These are phyloP conservation scores for Osmerus eperlanus DNA, from an alignment of 2,113 vertebrate genomes.

Conservation along the genomic window DNA sequence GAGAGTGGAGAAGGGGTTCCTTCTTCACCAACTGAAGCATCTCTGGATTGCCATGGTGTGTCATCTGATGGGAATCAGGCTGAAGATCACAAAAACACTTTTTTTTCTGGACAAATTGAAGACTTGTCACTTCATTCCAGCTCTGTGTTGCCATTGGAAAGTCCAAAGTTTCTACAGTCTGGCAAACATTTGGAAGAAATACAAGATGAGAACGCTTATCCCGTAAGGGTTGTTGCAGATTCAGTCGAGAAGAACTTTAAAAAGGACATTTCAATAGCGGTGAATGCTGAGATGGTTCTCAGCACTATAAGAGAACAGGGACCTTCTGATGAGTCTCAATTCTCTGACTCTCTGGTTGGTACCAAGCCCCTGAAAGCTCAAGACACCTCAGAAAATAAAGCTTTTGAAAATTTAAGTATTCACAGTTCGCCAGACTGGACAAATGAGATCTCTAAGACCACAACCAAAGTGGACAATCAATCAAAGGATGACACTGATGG, in stretches of 20 bases:
- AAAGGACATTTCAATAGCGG: conserved; percentile 21
- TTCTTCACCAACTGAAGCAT: conserved; percentile 21
- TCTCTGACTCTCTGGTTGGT: not conserved
- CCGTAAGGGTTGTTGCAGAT: conserved; percentile 34
- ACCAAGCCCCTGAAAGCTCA: not conserved
- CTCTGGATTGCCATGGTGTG: conserved; percentile 26
- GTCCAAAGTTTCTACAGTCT: conserved; percentile 32
- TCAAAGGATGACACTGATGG: conserved; percentile 80
- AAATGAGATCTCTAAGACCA: conserved; percentile 35
- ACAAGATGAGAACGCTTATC: conserved; percentile 4
- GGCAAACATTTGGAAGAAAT: conserved; percentile 16
- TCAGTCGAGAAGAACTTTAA: conserved; percentile 13
- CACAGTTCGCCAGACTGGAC: conserved; percentile 1
- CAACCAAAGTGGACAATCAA: conserved; percentile 43
- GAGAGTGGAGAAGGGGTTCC: conserved; percentile 8
- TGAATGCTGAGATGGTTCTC: not conserved
- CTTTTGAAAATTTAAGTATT: conserved; percentile 7
- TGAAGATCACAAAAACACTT: conserved; percentile 13
- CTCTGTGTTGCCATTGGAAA: conserved; percentile 21
- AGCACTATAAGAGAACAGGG: conserved; percentile 24
- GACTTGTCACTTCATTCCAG: conserved; percentile 22
- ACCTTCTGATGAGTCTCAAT: too few relatives aligned
- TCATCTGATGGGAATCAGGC: conserved; percentile 8
- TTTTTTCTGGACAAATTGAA: conserved; percentile 24
- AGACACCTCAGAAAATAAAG: conserved; percentile 14